These are phyloP conservation scores for Nemotelus nigrinus DNA, from an alignment of 2,888 invertebrate species.

Conservation along the genomic window DNA sequence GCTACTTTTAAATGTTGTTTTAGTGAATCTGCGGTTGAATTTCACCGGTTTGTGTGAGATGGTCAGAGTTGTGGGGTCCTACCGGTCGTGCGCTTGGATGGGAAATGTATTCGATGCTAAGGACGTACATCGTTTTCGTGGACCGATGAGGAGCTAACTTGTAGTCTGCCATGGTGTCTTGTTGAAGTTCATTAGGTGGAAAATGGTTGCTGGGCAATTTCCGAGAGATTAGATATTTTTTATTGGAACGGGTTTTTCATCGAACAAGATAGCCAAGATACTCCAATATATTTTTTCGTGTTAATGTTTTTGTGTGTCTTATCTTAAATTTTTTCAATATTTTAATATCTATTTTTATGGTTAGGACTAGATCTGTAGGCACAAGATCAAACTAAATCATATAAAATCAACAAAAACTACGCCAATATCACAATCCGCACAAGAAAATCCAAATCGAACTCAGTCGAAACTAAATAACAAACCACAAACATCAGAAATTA, in stretches of 20 bases:
- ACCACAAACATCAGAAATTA: too few relatives aligned
- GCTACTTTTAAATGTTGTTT: slow-evolving; percentile 41
- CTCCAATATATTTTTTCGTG: too few relatives aligned
- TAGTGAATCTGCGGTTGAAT: slow-evolving; percentile 13
- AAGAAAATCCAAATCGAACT: not conserved
- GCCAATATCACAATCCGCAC: not conserved
- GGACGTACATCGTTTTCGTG: not conserved
- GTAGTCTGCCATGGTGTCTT: not conserved
- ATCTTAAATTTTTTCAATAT: too few relatives aligned
- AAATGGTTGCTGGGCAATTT: too few relatives aligned
- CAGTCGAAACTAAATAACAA: not conserved
- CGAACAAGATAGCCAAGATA: too few relatives aligned
- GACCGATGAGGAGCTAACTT: not conserved
- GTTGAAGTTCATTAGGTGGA: too few relatives aligned
- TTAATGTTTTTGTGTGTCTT: too few relatives aligned
- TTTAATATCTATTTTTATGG: not conserved
- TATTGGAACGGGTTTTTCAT: too few relatives aligned
- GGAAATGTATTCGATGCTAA: not conserved
- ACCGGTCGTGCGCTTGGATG: not conserved
- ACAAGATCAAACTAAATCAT: not conserved
- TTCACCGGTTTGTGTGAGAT: not conserved
- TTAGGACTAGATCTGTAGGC: slow-evolving; percentile 30
- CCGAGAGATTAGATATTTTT: too few relatives aligned
- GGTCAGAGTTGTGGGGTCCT: too few relatives aligned
- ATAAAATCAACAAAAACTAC: not conserved